A percentile compares a stretch with the other conserved stretches of the same genome.
These are phyloP conservation scores for Champsocephalus esox DNA, from an alignment of 2,797 vertebrate species.

Conservation along the genomic window DNA sequence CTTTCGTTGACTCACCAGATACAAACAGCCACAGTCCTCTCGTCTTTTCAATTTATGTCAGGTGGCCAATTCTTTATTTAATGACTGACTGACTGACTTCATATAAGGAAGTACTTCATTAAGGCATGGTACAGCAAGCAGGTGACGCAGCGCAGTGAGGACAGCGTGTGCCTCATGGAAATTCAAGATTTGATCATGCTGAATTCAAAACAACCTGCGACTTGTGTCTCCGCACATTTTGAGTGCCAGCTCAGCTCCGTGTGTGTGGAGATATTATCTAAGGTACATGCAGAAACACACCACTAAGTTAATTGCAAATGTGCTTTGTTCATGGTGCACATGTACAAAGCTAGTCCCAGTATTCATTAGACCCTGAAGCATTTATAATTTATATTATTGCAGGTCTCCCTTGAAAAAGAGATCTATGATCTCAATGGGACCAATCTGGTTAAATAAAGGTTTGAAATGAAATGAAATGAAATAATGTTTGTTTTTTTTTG, in stretches of 20 bases:
- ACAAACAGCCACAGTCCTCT: constrained; percentile 50
- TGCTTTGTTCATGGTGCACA: constrained; percentile 51
- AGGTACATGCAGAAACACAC: constrained; percentile 38
- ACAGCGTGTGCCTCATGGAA: constrained; percentile 41
- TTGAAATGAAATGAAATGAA: no score
- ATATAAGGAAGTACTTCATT: constrained; percentile 80
- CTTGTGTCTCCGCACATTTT: constrained; percentile 43
- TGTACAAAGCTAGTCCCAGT: constrained; percentile 10
- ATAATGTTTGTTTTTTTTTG: constrained; percentile 2
- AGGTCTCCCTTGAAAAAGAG: no score
- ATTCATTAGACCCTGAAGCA: constrained; percentile 8
- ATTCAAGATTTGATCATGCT: constrained; percentile 63
- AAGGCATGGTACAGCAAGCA: constrained; percentile 66
- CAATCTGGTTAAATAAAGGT: no score
- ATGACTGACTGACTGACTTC: constrained; percentile 79
- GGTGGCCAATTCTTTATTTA: constrained; percentile 65
- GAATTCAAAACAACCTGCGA: constrained; percentile 55
- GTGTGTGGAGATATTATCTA: constrained; percentile 40
- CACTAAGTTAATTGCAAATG: constrained; percentile 27
- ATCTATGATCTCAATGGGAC: no score
- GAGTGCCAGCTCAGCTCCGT: constrained; percentile 26
- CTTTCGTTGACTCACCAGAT: constrained; percentile 42
- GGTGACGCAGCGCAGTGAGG: constrained; percentile 36
- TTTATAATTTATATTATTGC: no score
- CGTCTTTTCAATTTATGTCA: constrained; percentile 66